Evolutionary conservation across 2,113 vertebrate species (phyloP).

Genomic region (Physeter macrocephalus): DNA sequence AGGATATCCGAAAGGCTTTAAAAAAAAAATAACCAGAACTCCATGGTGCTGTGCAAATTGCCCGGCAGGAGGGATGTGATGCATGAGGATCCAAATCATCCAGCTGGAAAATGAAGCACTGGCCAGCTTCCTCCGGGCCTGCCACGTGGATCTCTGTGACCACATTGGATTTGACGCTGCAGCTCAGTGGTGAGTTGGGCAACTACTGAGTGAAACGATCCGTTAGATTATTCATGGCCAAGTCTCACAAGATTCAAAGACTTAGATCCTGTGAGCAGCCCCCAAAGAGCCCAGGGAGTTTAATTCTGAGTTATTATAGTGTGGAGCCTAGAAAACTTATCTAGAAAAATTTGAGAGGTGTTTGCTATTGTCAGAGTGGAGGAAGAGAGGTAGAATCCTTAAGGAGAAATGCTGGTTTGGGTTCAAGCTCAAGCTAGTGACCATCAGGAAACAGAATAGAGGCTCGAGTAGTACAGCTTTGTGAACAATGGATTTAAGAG

Average conservation of each 20-base stretch:
- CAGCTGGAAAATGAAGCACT: constrained; percentile 42
- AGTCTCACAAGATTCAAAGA: constrained; percentile 4
- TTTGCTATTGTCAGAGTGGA: neutral
- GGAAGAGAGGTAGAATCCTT: neutral
- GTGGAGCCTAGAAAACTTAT: neutral
- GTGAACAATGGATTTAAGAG: neutral
- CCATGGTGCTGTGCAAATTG: constrained; percentile 60
- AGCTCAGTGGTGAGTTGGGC: neutral
- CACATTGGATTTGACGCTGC: neutral
- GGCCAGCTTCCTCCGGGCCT: neutral
- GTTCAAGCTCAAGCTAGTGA: neutral
- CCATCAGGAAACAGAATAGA: neutral
- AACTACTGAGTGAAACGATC: constrained; percentile 32
- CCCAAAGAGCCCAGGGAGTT: neutral
- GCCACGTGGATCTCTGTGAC: neutral
- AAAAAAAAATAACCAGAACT: constrained; percentile 49
- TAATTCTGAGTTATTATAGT: neutral
- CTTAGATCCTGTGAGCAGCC: neutral
- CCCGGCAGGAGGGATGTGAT: constrained; percentile 1
- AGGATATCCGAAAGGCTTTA: constrained; percentile 47
- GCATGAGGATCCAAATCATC: neutral
- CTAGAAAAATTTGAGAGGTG: neutral
- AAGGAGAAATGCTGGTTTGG: neutral
- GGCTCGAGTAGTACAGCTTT: neutral
- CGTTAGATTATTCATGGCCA: neutral